Conservation (phyloP, 2,888 invertebrate species). For the Pachliopta kotzebuea region DNA sequence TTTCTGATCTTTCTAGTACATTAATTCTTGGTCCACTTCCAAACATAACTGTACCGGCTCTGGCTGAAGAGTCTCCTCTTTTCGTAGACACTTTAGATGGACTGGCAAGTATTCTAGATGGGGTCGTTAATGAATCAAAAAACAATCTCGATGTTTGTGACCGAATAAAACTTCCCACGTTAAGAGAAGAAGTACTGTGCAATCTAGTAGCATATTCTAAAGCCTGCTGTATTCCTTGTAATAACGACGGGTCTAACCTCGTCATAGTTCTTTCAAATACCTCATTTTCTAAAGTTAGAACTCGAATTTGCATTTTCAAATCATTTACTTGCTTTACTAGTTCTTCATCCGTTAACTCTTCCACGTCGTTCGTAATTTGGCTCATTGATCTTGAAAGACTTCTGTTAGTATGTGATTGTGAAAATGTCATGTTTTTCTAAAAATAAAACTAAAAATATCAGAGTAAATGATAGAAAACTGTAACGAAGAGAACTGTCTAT, state of each 20-base stretch:
- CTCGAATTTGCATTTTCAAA: conserved; percentile 50
- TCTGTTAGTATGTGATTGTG: conserved; percentile 40
- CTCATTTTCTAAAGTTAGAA: conserved; percentile 73
- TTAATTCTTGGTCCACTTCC: conserved; percentile 70
- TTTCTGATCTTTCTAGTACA: conserved; percentile 71
- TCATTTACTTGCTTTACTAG: conserved; percentile 57
- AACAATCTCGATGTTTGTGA: conserved; percentile 54
- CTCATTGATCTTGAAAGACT: conserved; percentile 57
- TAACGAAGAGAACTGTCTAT: conserved; percentile 8
- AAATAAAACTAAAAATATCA: conserved; percentile 18
- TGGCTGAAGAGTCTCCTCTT: conserved; percentile 60
- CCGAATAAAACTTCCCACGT: conserved; percentile 50
- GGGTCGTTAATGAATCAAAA: conserved; percentile 48
- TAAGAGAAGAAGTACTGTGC: conserved; percentile 48
- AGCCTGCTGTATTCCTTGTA: conserved; percentile 70
- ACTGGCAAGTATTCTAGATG: conserved; percentile 48
- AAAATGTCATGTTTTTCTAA: conserved; percentile 33
- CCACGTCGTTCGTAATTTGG: conserved; percentile 48
- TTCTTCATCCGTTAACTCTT: conserved; percentile 57
- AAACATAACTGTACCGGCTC: conserved; percentile 53
- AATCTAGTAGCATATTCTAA: conserved; percentile 60
- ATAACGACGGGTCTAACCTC: conserved; percentile 65
- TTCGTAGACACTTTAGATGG: conserved; percentile 51
- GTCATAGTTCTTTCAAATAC: conserved; percentile 70
- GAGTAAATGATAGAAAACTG: conserved; percentile 23